phyloP scores from a whole-genome alignment of 2,113 vertebrate species.

The Laticauda laticaudata region DNA sequence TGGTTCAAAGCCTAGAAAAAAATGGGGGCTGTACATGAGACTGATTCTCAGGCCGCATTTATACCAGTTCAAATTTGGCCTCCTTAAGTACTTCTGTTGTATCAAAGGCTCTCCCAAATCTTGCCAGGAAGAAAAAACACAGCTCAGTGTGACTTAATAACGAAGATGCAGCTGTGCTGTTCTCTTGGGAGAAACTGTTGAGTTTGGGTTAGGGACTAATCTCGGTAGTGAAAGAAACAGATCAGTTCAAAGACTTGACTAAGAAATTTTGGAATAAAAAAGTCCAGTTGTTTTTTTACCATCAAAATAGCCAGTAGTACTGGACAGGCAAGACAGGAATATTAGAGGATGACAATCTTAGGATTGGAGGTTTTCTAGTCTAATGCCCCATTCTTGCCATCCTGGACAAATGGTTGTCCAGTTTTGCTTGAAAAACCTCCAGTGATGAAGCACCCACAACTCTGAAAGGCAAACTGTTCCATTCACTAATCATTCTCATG shows the following conservation, averaged over 20 bases:
- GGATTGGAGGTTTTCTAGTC: not conserved
- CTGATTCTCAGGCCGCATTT: not conserved
- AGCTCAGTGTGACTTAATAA: not conserved
- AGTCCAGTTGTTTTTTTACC: not conserved
- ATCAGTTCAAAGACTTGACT: not conserved
- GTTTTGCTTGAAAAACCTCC: not conserved
- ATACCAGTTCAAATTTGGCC: not conserved
- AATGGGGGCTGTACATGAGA: not conserved
- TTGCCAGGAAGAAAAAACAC: not conserved
- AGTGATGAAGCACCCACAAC: not conserved
- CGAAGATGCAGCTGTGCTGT: not conserved
- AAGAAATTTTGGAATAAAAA: not conserved
- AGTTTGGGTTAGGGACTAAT: not conserved
- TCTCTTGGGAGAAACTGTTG: not conserved
- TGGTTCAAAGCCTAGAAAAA: not conserved
- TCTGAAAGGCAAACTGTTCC: not conserved
- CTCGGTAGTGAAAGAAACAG: not conserved
- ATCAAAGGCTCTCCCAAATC: not conserved
- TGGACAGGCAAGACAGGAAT: not conserved
- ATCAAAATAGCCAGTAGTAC: not conserved
- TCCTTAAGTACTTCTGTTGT: not conserved
- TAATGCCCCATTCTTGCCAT: not conserved
- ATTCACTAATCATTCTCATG: not conserved
- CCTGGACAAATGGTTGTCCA: not conserved
- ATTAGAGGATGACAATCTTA: not conserved